Percentiles rank a stretch among this genome's conserved stretches.
Evolutionary conservation across 1,140 invertebrate species (phyloP).

Genomic region (Anastrepha ludens): DNA sequence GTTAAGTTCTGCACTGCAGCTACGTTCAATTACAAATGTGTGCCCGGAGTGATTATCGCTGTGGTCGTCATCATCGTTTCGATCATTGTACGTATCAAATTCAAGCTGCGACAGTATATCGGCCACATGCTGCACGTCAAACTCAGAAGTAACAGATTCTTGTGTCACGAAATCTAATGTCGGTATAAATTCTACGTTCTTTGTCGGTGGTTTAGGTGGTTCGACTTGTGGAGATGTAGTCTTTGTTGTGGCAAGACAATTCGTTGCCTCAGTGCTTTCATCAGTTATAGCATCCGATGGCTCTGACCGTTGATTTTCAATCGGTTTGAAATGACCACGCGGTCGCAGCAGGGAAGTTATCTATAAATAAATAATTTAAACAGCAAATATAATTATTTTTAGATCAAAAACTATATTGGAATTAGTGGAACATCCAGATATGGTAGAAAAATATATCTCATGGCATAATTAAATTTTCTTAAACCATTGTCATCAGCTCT

Average conservation of each 20-base stretch:
- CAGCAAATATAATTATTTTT: no score
- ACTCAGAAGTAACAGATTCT: constrained; percentile 11
- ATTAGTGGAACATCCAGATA: no score
- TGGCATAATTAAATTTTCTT: no score
- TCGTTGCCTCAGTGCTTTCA: constrained; percentile 51
- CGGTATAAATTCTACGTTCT: constrained; percentile 68
- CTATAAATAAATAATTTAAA: constrained; percentile 53
- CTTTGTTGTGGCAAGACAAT: neutral
- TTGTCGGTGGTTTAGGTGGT: constrained; percentile 48
- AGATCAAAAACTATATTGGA: no score
- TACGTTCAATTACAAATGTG: constrained; percentile 67
- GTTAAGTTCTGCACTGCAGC: constrained; percentile 42
- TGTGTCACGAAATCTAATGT: constrained; percentile 67
- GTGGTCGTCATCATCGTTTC: constrained; percentile 56
- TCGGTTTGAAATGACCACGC: constrained; percentile 58
- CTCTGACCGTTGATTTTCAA: constrained; percentile 16
- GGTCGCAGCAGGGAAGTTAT: constrained; percentile 70
- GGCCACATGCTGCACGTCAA: constrained; percentile 43
- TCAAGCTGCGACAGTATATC: constrained; percentile 35
- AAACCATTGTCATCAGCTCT: no score
- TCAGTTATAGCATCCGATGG: constrained; percentile 51
- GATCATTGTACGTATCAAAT: constrained; percentile 15
- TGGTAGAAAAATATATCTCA: no score
- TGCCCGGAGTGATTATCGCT: constrained; percentile 64
- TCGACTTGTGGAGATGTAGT: constrained; percentile 13